Percentiles rank a stretch among this genome's conserved stretches.
Conservation (phyloP, 2,888 invertebrate species). For the Pilophorus perplexus region DNA sequence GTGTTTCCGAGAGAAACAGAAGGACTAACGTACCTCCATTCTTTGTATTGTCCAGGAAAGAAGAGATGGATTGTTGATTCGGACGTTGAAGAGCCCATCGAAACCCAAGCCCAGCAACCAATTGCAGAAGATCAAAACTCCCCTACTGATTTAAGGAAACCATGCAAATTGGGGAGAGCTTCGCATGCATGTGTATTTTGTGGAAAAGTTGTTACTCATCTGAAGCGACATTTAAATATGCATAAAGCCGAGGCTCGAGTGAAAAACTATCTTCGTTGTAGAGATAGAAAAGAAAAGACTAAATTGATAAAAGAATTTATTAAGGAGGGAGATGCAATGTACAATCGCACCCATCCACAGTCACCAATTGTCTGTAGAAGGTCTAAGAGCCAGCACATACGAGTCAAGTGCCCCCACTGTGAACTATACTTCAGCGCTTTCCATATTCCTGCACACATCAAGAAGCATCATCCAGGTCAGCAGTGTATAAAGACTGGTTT, state of each 20-base stretch:
- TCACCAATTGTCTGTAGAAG: background rate
- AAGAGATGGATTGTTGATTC: too few relatives aligned
- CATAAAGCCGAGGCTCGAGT: background rate
- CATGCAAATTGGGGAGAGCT: too few relatives aligned
- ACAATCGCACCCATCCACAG: background rate
- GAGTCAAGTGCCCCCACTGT: constrained; percentile 1
- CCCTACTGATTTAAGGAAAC: too few relatives aligned
- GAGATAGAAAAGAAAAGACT: background rate
- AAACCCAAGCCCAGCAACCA: too few relatives aligned
- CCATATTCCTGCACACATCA: background rate
- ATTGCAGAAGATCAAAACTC: too few relatives aligned
- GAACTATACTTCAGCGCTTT: background rate
- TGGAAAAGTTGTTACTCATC: background rate
- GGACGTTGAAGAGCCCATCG: too few relatives aligned
- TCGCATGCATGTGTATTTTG: background rate
- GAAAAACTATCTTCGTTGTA: background rate
- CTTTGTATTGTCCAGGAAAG: too few relatives aligned
- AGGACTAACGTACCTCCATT: too few relatives aligned
- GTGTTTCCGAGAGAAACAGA: too few relatives aligned
- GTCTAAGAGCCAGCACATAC: background rate
- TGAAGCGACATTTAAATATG: background rate
- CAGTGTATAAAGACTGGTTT: background rate
- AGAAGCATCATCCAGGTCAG: background rate
- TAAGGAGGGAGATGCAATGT: background rate
- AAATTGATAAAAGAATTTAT: background rate